A percentile compares a stretch with the other conserved stretches of the same genome.
These are phyloP conservation scores for Actias luna DNA, from an alignment of 2,888 invertebrate species.

Conservation along the genomic window DNA sequence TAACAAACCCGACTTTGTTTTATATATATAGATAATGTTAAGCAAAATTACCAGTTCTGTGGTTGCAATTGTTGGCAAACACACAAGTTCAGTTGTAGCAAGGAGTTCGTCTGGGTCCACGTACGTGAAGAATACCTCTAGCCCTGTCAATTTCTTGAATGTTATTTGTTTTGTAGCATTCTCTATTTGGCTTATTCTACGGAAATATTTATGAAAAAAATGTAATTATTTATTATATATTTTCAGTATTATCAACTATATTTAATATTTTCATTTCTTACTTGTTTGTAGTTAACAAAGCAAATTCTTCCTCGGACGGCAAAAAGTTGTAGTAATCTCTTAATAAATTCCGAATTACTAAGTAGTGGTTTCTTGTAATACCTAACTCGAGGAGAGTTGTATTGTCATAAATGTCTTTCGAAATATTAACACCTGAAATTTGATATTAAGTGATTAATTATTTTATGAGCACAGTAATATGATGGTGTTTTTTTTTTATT, in stretches of 20 bases:
- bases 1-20: too few relatives aligned
- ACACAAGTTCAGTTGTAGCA: conserved; percentile 48
- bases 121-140: conserved; percentile 44
- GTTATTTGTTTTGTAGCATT: conserved; percentile 13
- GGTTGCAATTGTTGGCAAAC: conserved; percentile 41
- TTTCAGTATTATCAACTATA: not conserved
- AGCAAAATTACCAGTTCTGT: conserved; percentile 13
- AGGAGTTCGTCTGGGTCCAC: conserved; percentile 53
- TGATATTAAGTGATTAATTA: too few relatives aligned
- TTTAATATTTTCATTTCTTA: conserved; percentile 8
- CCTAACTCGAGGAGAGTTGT: conserved; percentile 28
- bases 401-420: conserved; percentile 13
- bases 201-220: conserved; percentile 13
- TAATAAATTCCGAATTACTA: conserved; percentile 21
- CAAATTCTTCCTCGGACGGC: conserved; percentile 20
- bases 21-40: too few relatives aligned
- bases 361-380: conserved; percentile 22
- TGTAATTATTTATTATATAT: not conserved
- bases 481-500: not conserved
- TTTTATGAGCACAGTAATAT: too few relatives aligned
- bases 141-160: conserved; percentile 32
- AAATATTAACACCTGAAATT: conserved; percentile 27
- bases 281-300: conserved; percentile 16
- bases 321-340: conserved; percentile 22
- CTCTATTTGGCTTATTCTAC: conserved; percentile 27